Evolutionary conservation across 2,113 vertebrate species (phyloP).

Genomic region (Pontoporia blainvillei): DNA sequence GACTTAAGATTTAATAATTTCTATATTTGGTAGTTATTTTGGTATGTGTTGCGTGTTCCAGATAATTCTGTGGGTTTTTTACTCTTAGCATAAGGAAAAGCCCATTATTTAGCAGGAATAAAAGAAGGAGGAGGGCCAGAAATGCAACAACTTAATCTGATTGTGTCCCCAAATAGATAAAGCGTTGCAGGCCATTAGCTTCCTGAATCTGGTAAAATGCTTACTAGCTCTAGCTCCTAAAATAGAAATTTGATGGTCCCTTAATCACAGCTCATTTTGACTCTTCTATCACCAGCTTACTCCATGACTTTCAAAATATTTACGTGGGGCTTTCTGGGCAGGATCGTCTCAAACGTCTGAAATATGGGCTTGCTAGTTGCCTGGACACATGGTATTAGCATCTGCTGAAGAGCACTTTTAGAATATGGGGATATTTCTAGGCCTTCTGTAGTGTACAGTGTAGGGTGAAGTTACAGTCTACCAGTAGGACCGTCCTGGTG

Average conservation of each 20-base stretch:
- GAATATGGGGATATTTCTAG: slow-evolving; percentile 50
- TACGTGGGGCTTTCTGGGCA: background rate
- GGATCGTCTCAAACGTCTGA: slow-evolving; percentile 54
- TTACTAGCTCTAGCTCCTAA: background rate
- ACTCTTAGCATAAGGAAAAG: background rate
- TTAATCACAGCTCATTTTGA: background rate
- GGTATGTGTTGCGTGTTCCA: background rate
- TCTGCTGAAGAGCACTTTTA: slow-evolving; percentile 51
- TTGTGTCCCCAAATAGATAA: background rate
- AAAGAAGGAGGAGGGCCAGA: background rate
- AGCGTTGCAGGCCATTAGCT: background rate
- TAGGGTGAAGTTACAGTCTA: slow-evolving; percentile 29
- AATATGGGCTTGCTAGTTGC: slow-evolving; percentile 40
- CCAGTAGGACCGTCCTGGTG: slow-evolving; percentile 26
- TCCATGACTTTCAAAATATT: slow-evolving; percentile 56
- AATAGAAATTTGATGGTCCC: background rate
- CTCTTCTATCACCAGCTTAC: background rate
- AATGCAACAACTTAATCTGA: background rate
- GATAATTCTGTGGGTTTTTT: background rate
- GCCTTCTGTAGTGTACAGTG: slow-evolving; percentile 1
- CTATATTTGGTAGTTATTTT: background rate
- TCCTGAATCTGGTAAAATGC: background rate
- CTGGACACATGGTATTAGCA: slow-evolving; percentile 41
- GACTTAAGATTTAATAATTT: background rate
- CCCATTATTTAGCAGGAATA: background rate